A percentile compares a stretch with the other conserved stretches of the same genome.
Evolutionary conservation across 2,113 vertebrate species (phyloP).

Genomic region (Charina bottae): DNA sequence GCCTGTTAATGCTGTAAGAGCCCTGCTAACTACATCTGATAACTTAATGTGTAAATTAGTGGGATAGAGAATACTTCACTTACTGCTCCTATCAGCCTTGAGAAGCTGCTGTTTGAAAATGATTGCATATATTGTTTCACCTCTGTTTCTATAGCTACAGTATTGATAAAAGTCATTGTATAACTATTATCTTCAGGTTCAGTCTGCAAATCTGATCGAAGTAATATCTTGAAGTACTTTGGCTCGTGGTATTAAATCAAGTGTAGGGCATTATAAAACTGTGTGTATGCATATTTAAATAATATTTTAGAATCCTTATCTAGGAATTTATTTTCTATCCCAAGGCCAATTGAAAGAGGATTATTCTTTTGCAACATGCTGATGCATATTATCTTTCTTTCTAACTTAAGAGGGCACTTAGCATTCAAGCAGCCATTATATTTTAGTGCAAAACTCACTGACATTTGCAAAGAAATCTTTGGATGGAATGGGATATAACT

Average conservation of each 20-base stretch:
- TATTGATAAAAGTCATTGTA: slow-evolving; percentile 60
- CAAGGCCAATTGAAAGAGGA: slow-evolving; percentile 37
- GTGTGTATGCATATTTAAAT: slow-evolving; percentile 53
- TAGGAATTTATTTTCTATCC: slow-evolving; percentile 32
- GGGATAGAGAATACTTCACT: slow-evolving; percentile 56
- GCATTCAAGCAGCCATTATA: slow-evolving; percentile 44
- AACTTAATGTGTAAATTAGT: slow-evolving; percentile 71
- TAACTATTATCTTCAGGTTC: slow-evolving; percentile 53
- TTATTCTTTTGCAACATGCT: slow-evolving; percentile 32
- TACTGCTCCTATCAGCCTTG: slow-evolving; percentile 69
- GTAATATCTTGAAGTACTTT: slow-evolving; percentile 54
- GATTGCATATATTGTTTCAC: slow-evolving; percentile 63
- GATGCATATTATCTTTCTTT: slow-evolving; percentile 56
- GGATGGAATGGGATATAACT: slow-evolving; percentile 42
- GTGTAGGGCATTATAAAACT: slow-evolving; percentile 41
- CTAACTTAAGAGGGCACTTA: slow-evolving; percentile 33
- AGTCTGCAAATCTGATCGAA: slow-evolving; percentile 54
- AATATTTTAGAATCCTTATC: slow-evolving; percentile 39
- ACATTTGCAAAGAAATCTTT: slow-evolving; percentile 59
- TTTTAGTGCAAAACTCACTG: slow-evolving; percentile 39
- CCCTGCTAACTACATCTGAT: slow-evolving; percentile 67
- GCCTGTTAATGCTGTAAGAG: slow-evolving; percentile 58
- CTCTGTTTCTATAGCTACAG: slow-evolving; percentile 65
- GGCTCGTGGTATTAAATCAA: slow-evolving; percentile 49
- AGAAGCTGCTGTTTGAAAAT: slow-evolving; percentile 68